A percentile compares a stretch with the other conserved stretches of the same genome.
These are phyloP conservation scores for Aspidiotus destructor DNA, from an alignment of 2,888 invertebrate genomes.

Conservation along the genomic window DNA sequence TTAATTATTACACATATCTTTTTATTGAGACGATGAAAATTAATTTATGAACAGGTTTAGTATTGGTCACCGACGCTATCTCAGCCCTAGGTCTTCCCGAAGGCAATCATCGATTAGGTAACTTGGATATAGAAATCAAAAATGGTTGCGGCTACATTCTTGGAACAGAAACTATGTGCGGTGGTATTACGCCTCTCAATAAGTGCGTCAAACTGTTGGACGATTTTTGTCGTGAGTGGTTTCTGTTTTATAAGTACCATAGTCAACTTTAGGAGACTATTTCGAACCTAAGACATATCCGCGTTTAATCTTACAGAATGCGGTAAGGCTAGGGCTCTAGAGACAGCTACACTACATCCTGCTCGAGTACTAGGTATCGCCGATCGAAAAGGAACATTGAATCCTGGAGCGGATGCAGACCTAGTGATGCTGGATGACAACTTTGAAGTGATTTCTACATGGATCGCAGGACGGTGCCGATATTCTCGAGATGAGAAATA, in stretches of 20 bases:
- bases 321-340: constrained; percentile 73
- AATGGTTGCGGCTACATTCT: constrained; percentile 66
- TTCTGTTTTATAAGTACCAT: too few species aligned
- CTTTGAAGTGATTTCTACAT: constrained; percentile 69
- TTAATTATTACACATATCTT: too few species aligned
- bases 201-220: constrained; percentile 73
- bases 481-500: constrained; percentile 41
- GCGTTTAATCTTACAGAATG: constrained; percentile 52
- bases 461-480: constrained; percentile 80
- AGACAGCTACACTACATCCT: constrained; percentile 85
- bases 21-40: too few species aligned
- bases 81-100: constrained; percentile 82
- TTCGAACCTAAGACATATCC: too few species aligned
- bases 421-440: constrained; percentile 67
- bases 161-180: constrained; percentile 83
- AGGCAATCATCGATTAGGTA: constrained; percentile 80
- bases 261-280: too few species aligned
- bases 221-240: constrained; percentile 59
- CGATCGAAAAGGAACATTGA: constrained; percentile 72
- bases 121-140: constrained; percentile 65
- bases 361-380: constrained; percentile 72
- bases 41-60: constrained; percentile 52
- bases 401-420: constrained; percentile 84
- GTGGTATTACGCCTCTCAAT: constrained; percentile 79
- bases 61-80: constrained; percentile 92